These are phyloP conservation scores for Scelioninae gen. 1 DNA, from an alignment of 2,888 invertebrate species.

Conservation along the genomic window DNA sequence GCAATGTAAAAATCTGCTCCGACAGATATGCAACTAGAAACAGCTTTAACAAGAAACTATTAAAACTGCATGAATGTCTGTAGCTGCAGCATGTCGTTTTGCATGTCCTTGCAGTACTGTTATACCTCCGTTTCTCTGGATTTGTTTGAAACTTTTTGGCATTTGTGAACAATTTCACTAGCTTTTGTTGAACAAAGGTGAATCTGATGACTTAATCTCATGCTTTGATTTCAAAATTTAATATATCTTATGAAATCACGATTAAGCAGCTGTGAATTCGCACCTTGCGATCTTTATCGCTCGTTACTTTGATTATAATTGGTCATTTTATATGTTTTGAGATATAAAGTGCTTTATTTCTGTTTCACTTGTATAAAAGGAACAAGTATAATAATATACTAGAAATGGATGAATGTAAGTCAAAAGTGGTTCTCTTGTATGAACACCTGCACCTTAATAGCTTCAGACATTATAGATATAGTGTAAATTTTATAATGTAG, in stretches of 20 bases:
- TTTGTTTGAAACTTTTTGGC: too few species aligned
- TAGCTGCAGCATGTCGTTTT: not conserved
- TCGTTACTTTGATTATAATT: too few species aligned
- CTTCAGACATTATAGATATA: not conserved
- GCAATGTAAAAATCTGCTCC: too few species aligned
- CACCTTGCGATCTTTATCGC: too few species aligned
- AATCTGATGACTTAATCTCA: not conserved
- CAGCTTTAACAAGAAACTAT: not conserved
- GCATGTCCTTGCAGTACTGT: constrained; percentile 6
- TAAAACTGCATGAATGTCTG: not conserved
- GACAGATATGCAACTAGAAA: constrained; percentile 1
- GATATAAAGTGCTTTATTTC: too few species aligned
- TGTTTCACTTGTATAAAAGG: too few species aligned
- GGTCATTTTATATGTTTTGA: too few species aligned
- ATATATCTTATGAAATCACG: not conserved
- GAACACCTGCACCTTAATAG: constrained; percentile 10
- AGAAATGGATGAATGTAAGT: not conserved
- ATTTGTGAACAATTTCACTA: too few species aligned
- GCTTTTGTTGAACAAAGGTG: too few species aligned
- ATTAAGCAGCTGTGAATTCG: not conserved
- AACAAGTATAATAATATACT: too few species aligned
- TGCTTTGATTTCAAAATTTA: not conserved
- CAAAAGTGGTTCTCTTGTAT: not conserved
- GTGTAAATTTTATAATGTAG: constrained; percentile 2
- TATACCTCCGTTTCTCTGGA: not conserved